Base-by-base conservation (phyloP, 2,888 invertebrate genomes). In the Lymantria dispar region DNA sequence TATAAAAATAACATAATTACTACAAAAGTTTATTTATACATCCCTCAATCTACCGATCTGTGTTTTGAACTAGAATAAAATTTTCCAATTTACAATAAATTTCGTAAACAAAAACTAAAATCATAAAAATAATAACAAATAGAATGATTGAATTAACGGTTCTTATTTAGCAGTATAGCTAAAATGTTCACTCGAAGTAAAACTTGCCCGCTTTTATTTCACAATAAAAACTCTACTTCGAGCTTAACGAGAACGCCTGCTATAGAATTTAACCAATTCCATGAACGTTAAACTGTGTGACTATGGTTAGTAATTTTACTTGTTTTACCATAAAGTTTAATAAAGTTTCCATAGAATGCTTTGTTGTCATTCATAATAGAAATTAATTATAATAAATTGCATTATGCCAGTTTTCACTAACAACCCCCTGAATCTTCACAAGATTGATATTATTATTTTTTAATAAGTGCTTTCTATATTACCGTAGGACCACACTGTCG, bases 221-320 rank as follows among this genome's bases (percentile, higher is more conserved):
- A 61, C 66, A 68, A 68, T 74, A 75, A 78, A 77, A 78, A 69
- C 54, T 62, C 56, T 64, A 70, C 69, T 68, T 62, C 50, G 56
- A 48, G 56, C 60, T 64, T 64, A 65, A 72, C 67, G 70, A 69
- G 63, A 58, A 58, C 65, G 58, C 60, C 64, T 53, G 58, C 59
- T 52, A 60, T 54, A 52, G 64, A 73, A 64, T 72, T 72, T 74
- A 61, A 75, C 72, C 65, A 63, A 60, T 64, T 65, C 60, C 44
- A 54, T 64, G 60, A 47, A 58, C 63, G 65, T 69, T 67, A 60
- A 62, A 72, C 62, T 68, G 62, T 72, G 56, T 66, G 64, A 65
- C 58, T 58, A 64, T 58, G 54, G 51, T 51, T 51, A 49, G 60
- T 62, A 57, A 62, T 57, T 65, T 59, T 56, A 56, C 58, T 56